Evolutionary conservation across 2,888 invertebrate species (phyloP).

Genomic region (Clivina fossor): DNA sequence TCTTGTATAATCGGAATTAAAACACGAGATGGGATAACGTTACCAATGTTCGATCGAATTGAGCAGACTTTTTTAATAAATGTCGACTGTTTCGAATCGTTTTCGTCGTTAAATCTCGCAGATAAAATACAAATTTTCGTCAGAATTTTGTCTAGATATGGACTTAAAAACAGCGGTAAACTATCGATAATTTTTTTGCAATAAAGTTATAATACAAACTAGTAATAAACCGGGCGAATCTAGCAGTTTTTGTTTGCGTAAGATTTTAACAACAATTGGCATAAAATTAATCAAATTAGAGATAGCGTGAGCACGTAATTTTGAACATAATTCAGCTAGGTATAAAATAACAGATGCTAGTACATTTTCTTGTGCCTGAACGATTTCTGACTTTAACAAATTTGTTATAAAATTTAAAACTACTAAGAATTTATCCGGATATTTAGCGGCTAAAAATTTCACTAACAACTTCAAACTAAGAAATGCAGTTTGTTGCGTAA

Average conservation of each 20-base stretch:
- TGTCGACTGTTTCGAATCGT: conserved; percentile 53
- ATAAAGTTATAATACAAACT: conserved; percentile 74
- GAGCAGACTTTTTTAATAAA: conserved; percentile 61
- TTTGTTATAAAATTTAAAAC: conserved; percentile 69
- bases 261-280: conserved; percentile 69
- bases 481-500: conserved; percentile 80
- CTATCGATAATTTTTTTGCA: conserved; percentile 82
- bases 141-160: conserved; percentile 75
- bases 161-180: conserved; percentile 80
- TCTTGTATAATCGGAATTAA: conserved; percentile 73
- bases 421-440: conserved; percentile 70
- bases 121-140: conserved; percentile 64
- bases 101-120: conserved; percentile 57
- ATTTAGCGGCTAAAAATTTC: conserved; percentile 66
- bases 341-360: conserved; percentile 75
- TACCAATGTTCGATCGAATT: conserved; percentile 69
- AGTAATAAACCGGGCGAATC: conserved; percentile 63
- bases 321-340: conserved; percentile 75
- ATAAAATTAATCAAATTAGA: conserved; percentile 75
- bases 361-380: conserved; percentile 63
- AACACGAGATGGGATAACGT: conserved; percentile 70
- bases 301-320: conserved; percentile 75
- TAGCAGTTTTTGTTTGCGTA: conserved; percentile 63
- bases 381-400: conserved; percentile 57
- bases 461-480: conserved; percentile 80